phyloP scores from a whole-genome alignment of 2,888 invertebrate genomes.

The Operophtera brumata region DNA sequence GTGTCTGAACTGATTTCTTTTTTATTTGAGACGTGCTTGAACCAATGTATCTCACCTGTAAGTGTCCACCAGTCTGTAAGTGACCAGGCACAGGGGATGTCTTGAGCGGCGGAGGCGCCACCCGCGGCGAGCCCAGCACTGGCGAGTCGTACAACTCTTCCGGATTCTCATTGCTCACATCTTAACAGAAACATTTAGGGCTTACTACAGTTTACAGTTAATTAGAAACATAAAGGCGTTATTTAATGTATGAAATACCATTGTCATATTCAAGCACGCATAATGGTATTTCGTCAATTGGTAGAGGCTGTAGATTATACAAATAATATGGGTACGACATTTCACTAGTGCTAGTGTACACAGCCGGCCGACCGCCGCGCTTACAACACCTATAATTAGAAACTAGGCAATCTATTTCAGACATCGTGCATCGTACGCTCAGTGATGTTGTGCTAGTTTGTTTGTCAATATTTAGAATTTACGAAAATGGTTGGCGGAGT shows the following conservation, averaged over 20 bases:
- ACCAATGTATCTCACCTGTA: slow-evolving; percentile 18
- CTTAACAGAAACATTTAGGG: slow-evolving; percentile 38
- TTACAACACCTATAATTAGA: slow-evolving; percentile 67
- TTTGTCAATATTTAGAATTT: slow-evolving; percentile 21
- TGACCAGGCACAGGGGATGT: slow-evolving; percentile 45
- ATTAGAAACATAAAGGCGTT: not conserved
- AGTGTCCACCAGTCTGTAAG: slow-evolving; percentile 16
- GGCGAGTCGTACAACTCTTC: slow-evolving; percentile 72
- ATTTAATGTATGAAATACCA: slow-evolving; percentile 24
- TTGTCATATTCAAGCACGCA: slow-evolving; percentile 74
- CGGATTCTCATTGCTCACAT: slow-evolving; percentile 55
- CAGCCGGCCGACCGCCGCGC: slow-evolving; percentile 46
- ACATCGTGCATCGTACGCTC: slow-evolving; percentile 38
- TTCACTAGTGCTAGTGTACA: slow-evolving; percentile 26
- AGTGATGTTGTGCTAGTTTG: slow-evolving; percentile 23
- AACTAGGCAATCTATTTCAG: slow-evolving; percentile 68
- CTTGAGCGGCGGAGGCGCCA: slow-evolving; percentile 40
- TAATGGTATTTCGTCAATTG: slow-evolving; percentile 75
- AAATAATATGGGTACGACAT: slow-evolving; percentile 54
- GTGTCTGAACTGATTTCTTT: too few relatives aligned
- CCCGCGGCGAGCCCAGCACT: slow-evolving; percentile 65
- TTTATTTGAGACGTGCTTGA: too few relatives aligned
- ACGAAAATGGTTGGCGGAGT: slow-evolving; percentile 30
- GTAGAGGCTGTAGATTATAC: slow-evolving; percentile 60
- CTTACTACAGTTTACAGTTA: slow-evolving; percentile 1